phyloP scores from a whole-genome alignment of 1,140 invertebrate genomes.

The Belonocnema kinseyi region DNA sequence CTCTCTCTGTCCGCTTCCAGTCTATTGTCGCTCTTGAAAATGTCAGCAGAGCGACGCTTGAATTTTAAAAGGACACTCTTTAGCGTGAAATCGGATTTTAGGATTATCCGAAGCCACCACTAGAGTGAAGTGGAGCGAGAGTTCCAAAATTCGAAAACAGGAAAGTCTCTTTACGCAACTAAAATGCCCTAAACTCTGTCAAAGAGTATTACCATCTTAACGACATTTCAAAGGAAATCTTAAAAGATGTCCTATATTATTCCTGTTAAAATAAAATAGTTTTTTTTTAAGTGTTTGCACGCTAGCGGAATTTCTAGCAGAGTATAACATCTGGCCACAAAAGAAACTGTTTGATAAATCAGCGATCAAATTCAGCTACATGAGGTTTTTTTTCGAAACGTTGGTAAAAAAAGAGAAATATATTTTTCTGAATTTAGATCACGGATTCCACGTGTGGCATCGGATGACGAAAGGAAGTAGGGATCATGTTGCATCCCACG shows the following conservation, averaged over 20 bases:
- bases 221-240: constrained; percentile 50
- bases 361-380: no score
- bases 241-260: no score
- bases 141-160: constrained; percentile 41
- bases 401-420: no score
- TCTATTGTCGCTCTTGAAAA: constrained; percentile 68
- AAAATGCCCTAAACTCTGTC: constrained; percentile 16
- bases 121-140: constrained; percentile 63
- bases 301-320: no score
- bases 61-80: constrained; percentile 57
- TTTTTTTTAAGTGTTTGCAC: no score
- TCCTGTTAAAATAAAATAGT: no score
- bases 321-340: no score
- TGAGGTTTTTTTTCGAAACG: no score
- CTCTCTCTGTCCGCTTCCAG: constrained; percentile 57
- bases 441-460: constrained; percentile 48
- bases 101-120: constrained; percentile 57
- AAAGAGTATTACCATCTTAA: not conserved
- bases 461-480: constrained; percentile 71
- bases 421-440: not conserved
- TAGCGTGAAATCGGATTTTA: constrained; percentile 70
- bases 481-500: constrained; percentile 72
- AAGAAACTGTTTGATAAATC: no score
- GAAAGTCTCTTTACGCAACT: constrained; percentile 16
- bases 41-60: constrained; percentile 42